Percentiles rank a stretch among this genome's conserved stretches.
Evolutionary conservation across 2,888 invertebrate genomes (phyloP).

Genomic region (Caenorhabditis panamensis): DNA sequence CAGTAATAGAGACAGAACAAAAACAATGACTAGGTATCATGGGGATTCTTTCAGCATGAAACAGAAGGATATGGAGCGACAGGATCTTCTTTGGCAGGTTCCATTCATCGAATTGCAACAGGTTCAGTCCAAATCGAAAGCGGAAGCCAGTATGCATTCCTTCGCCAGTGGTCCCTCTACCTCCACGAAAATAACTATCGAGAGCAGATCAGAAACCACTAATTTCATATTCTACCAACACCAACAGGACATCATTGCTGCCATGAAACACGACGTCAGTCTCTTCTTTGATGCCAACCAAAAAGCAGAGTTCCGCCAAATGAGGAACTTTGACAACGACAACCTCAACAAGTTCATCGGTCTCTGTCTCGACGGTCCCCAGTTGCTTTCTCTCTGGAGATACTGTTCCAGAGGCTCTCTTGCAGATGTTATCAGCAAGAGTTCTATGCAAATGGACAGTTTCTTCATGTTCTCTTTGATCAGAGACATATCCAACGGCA

Average conservation of each 20-base stretch:
- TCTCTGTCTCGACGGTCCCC: slow-evolving; percentile 73
- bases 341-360: slow-evolving; percentile 78
- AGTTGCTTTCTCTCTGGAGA: slow-evolving; percentile 73
- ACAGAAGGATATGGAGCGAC: slow-evolving; percentile 60
- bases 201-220: slow-evolving; percentile 54
- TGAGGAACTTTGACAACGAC: slow-evolving; percentile 73
- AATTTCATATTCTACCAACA: slow-evolving; percentile 58
- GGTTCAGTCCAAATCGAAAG: slow-evolving; percentile 38
- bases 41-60: slow-evolving; percentile 42
- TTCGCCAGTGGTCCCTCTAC: slow-evolving; percentile 46
- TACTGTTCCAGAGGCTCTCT: slow-evolving; percentile 74
- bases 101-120: slow-evolving; percentile 57
- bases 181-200: slow-evolving; percentile 38
- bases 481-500: slow-evolving; percentile 68
- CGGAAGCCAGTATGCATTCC: slow-evolving; percentile 41
- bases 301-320: slow-evolving; percentile 56
- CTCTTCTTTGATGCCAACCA: slow-evolving; percentile 35
- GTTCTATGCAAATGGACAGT: slow-evolving; percentile 72
- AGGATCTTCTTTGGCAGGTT: slow-evolving; percentile 67
- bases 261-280: slow-evolving; percentile 52
- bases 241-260: slow-evolving; percentile 49
- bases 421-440: slow-evolving; percentile 57
- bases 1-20: slow-evolving; percentile 22
- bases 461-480: slow-evolving; percentile 79
- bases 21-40: neutral